These are phyloP conservation scores for Cepaea hortensis DNA, from an alignment of 2,888 invertebrate species.

Conservation along the genomic window DNA sequence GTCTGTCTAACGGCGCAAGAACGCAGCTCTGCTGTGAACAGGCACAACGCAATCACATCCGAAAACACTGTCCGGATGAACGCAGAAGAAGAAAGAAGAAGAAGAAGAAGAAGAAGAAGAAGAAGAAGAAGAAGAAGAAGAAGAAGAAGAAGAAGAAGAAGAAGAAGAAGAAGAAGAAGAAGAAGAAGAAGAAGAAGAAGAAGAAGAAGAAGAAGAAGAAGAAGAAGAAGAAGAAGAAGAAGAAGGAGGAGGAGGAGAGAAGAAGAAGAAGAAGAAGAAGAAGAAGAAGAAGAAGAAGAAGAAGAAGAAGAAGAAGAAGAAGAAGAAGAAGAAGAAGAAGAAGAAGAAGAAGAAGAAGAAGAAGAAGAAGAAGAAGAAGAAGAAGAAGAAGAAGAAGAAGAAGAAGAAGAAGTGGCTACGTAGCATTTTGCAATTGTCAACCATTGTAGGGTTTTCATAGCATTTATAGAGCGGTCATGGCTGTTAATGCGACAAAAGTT, in stretches of 20 bases:
- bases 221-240: slow-evolving; percentile 12
- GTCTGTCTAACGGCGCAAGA: no score
- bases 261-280: background rate
- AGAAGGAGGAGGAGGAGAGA: background rate
- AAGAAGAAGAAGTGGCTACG: slow-evolving; percentile 9
- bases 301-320: slow-evolving; percentile 17
- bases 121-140: slow-evolving; percentile 22
- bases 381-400: slow-evolving; percentile 17
- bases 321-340: slow-evolving; percentile 22
- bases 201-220: slow-evolving; percentile 15
- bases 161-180: slow-evolving; percentile 11
- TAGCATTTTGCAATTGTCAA: no score
- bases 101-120: background rate
- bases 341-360: slow-evolving; percentile 20
- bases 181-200: slow-evolving; percentile 21
- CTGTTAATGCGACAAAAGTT: no score
- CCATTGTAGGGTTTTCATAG: no score
- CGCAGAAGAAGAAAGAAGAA: no score
- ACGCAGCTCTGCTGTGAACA: no score
- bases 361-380: slow-evolving; percentile 18
- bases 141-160: slow-evolving; percentile 30
- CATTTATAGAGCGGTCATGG: no score
- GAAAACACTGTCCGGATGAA: no score
- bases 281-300: slow-evolving; percentile 7
- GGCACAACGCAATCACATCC: no score